Percentiles rank a stretch among this genome's conserved stretches.
phyloP scores from a whole-genome alignment of 2,797 vertebrate species.

The Phrynocephalus forsythii region DNA sequence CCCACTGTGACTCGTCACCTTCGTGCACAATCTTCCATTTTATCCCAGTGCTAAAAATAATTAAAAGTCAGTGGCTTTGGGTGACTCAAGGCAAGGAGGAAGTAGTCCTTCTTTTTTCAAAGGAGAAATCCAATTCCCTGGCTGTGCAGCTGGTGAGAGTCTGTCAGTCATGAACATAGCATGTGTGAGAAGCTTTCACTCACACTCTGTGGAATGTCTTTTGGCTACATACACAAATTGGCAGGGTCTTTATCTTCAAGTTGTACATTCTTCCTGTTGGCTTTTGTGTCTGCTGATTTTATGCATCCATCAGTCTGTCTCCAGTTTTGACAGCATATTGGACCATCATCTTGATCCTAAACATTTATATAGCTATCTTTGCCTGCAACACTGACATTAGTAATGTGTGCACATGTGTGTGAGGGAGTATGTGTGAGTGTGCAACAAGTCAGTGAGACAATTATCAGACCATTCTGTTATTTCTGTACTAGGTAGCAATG shows the following conservation, averaged over 20 bases:
- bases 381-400: background rate
- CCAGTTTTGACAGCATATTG: constrained; percentile 4
- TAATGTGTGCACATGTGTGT: background rate
- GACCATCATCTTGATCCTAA: background rate
- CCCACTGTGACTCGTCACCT: constrained; percentile 2
- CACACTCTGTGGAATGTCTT: background rate
- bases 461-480: background rate
- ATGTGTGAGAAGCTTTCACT: constrained; percentile 17
- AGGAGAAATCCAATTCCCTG: constrained; percentile 42
- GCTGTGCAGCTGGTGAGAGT: constrained; percentile 53
- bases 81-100: background rate
- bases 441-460: background rate
- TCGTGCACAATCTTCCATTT: background rate
- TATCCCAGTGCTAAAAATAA: constrained; percentile 44
- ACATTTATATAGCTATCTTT: background rate
- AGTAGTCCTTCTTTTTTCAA: constrained; percentile 13
- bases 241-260: constrained; percentile 35
- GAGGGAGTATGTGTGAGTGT: background rate
- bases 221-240: constrained; percentile 51
- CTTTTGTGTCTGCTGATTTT: constrained; percentile 61
- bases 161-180: constrained; percentile 46
- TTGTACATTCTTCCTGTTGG: constrained; percentile 30
- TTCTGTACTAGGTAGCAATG: background rate
- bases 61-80: background rate
- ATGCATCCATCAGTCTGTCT: constrained; percentile 55